Evolutionary conservation across 2,888 invertebrate species (phyloP).

Genomic region (Lumbricus terrestris): DNA sequence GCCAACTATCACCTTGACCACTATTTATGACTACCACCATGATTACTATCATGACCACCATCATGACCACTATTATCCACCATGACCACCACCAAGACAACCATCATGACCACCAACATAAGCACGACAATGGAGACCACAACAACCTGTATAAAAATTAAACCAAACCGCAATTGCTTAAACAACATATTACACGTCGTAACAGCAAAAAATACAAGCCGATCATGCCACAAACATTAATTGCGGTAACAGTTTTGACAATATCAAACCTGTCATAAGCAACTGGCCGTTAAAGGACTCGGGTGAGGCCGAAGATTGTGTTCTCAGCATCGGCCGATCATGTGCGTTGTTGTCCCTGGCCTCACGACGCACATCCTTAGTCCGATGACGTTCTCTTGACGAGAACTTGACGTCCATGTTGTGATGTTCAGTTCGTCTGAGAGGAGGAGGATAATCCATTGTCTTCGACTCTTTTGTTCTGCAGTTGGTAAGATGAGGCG

Average conservation of each 20-base stretch:
- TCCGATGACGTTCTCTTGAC: neutral
- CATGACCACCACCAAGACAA: neutral
- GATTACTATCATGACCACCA: neutral
- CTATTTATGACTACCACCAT: no score
- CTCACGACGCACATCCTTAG: neutral
- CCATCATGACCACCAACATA: no score
- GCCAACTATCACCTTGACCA: no score
- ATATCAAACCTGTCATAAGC: neutral
- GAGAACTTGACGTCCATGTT: neutral
- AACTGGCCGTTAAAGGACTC: neutral
- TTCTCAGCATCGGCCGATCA: neutral
- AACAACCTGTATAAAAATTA: no score
- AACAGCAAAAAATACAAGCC: neutral
- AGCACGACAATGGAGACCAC: no score
- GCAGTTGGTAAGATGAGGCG: constrained; percentile 4
- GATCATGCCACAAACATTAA: neutral
- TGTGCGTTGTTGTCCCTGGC: neutral
- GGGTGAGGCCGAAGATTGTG: neutral
- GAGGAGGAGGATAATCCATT: neutral
- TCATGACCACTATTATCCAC: neutral
- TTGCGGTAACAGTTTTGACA: neutral
- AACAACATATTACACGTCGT: neutral
- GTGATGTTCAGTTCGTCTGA: neutral
- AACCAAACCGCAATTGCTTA: neutral
- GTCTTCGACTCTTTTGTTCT: neutral